Conservation (phyloP, 64 coral and sea anemone species). For the Montipora capricornis region DNA sequence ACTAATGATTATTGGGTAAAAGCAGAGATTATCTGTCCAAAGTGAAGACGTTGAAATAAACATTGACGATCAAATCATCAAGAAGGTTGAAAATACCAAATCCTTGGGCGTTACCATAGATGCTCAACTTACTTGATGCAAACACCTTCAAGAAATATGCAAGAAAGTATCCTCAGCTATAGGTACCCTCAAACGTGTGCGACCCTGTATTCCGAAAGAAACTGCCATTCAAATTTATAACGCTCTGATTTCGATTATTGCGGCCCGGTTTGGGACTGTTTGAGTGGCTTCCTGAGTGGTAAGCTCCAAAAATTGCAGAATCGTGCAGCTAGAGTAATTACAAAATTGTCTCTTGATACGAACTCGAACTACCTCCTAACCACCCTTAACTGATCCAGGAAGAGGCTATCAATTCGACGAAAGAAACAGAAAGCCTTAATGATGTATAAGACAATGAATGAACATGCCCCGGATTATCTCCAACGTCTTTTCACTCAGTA, state of each 20-base stretch:
- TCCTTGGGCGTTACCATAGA: too few relatives aligned
- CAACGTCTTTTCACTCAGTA: background rate
- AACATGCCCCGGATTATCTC: slow-evolving; percentile 21
- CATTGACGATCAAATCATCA: too few relatives aligned
- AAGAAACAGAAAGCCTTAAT: slow-evolving; percentile 54
- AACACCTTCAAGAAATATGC: too few relatives aligned
- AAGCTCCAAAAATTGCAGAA: slow-evolving; percentile 58
- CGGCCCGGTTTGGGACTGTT: slow-evolving; percentile 21
- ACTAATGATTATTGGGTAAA: too few relatives aligned
- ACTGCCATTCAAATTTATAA: too few relatives aligned
- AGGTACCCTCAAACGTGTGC: too few relatives aligned
- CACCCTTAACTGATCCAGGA: slow-evolving; percentile 16
- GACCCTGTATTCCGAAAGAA: too few relatives aligned
- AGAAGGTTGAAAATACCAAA: too few relatives aligned
- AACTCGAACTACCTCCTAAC: slow-evolving; percentile 18
- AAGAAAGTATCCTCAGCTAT: too few relatives aligned
- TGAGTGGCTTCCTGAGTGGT: slow-evolving; percentile 14
- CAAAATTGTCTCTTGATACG: slow-evolving; percentile 15
- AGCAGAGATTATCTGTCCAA: too few relatives aligned
- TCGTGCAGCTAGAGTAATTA: slow-evolving; percentile 42
- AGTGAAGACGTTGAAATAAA: too few relatives aligned
- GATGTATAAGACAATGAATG: slow-evolving; percentile 57
- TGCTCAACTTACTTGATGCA: too few relatives aligned
- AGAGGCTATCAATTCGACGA: slow-evolving; percentile 18
- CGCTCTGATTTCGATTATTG: background rate